Conservation (phyloP, 2,888 invertebrate genomes). For the Acrobasis repandana region DNA sequence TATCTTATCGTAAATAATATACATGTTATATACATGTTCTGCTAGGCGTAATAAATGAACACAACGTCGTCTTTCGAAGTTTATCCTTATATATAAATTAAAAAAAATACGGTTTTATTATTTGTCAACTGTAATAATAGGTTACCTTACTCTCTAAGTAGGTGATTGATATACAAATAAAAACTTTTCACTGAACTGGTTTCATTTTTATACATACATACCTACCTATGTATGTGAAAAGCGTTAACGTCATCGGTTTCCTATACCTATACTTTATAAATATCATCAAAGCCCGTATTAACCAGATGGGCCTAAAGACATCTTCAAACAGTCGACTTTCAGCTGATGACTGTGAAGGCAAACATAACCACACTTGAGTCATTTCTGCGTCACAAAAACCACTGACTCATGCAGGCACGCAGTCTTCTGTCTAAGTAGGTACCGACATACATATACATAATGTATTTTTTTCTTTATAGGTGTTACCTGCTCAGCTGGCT, state of each 20-base stretch:
- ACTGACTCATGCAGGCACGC: constrained; percentile 54
- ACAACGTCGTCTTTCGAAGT: too few relatives aligned
- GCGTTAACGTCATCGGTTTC: constrained; percentile 22
- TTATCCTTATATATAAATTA: too few relatives aligned
- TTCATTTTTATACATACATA: too few relatives aligned
- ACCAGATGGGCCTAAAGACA: constrained; percentile 32
- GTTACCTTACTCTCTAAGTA: too few relatives aligned
- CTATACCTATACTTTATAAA: constrained; percentile 37
- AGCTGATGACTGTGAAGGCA: constrained; percentile 51
- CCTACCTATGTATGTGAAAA: too few relatives aligned
- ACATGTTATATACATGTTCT: too few relatives aligned
- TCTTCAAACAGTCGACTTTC: constrained; percentile 44
- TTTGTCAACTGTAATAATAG: too few relatives aligned
- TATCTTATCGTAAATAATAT: too few relatives aligned
- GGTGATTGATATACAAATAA: too few relatives aligned
- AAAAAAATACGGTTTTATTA: too few relatives aligned
- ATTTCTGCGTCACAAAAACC: constrained; percentile 53
- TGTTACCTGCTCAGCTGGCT: constrained; percentile 58
- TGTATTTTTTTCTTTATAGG: constrained; percentile 60
- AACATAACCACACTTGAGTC: constrained; percentile 52
- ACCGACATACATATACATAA: constrained; percentile 36
- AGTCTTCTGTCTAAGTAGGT: constrained; percentile 48
- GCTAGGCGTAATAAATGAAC: too few relatives aligned
- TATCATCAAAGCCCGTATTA: constrained; percentile 30
- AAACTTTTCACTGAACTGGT: too few relatives aligned